These are phyloP conservation scores for Elysia crispata DNA, from an alignment of 2,888 invertebrate genomes.

Conservation along the genomic window DNA sequence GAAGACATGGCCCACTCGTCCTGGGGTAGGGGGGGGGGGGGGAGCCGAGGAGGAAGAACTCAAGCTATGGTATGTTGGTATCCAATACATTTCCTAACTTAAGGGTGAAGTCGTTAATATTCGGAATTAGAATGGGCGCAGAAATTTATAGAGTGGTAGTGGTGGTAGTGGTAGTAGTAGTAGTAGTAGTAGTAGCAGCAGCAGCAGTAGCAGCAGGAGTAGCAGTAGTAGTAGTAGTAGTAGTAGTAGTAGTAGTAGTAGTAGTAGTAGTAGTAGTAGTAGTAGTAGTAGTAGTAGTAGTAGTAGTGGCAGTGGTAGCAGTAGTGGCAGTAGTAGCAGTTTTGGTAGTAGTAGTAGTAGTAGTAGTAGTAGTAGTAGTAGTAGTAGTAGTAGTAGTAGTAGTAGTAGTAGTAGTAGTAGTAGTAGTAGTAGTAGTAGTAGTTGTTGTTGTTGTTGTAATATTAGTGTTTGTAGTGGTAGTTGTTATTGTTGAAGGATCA, in stretches of 20 bases:
- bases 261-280: slow-evolving; percentile 5
- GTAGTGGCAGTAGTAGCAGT: slow-evolving; percentile 11
- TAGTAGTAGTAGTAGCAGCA: slow-evolving; percentile 24
- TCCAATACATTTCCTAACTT: too few species aligned
- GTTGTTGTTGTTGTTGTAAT: slow-evolving; percentile 11
- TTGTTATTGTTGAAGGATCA: not conserved
- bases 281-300: slow-evolving; percentile 17
- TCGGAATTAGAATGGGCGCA: too few species aligned
- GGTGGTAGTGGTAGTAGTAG: too few species aligned
- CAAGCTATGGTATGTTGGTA: too few species aligned
- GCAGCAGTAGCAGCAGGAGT: too few species aligned
- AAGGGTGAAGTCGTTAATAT: too few species aligned
- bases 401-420: slow-evolving; percentile 23
- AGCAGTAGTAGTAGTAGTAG: slow-evolving; percentile 5
- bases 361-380: slow-evolving; percentile 19
- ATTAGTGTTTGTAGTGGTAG: slow-evolving; percentile 14
- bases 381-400: slow-evolving; percentile 25
- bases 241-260: slow-evolving; percentile 15
- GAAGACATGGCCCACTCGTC: too few species aligned
- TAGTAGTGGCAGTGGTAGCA: slow-evolving; percentile 13
- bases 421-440: slow-evolving; percentile 29
- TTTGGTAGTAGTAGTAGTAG: too few species aligned
- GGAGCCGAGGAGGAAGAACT: too few species aligned
- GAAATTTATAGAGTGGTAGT: too few species aligned
- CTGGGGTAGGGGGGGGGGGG: too few species aligned